Base-by-base conservation (phyloP, 2,113 vertebrate genomes). In the Elephas maximus region DNA sequence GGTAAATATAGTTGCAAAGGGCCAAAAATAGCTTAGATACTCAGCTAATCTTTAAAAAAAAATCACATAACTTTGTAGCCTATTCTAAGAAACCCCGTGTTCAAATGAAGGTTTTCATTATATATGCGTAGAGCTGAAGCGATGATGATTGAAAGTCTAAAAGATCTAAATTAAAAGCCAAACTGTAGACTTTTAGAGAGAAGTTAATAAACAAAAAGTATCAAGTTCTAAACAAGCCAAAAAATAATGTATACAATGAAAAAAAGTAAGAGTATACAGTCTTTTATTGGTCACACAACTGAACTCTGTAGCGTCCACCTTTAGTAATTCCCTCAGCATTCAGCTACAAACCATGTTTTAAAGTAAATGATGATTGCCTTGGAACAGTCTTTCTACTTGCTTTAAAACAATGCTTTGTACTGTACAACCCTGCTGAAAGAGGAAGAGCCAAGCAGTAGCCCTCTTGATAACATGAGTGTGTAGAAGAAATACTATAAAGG, bases 171-270 rank as follows among this genome's bases (percentile, higher is more conserved):
- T 44, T 77, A 41, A 87, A 83, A 94, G 60, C 18, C 37, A 79
- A 85, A 8, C 1, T 82, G 30, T 90, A 51, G 63, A 60, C 53
- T 95, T 87, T 86, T 33, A 83, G 69, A 63, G 37, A 78, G 48
- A 95, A 63, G 18, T 62, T 69, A 80, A 57, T 67, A 76, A 82
- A 62, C 45, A 67, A 8, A 84, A 73, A 62, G 9, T 53, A 14
- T 37, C 28, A 30, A 57, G 28, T 94, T 92, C 37, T 82, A 65
- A 88, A 90, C n/a, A 90, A 45, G n/a, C 48, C 51, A 7, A 78
- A 88, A 20, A 23, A 14, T 26, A 45, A 62, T 5, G 1, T 78
- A 53, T 15, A 12, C 24, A 45, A 8, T 77, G 11, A 8, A 74
- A 14, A 30, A 51, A 78, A 26, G 4, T 21, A 14, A 73, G 21